Evolutionary conservation across 2,113 vertebrate genomes (phyloP), one percentile per base, ranked within the genome.

Genomic region (Istiophorus platypterus): DNA sequence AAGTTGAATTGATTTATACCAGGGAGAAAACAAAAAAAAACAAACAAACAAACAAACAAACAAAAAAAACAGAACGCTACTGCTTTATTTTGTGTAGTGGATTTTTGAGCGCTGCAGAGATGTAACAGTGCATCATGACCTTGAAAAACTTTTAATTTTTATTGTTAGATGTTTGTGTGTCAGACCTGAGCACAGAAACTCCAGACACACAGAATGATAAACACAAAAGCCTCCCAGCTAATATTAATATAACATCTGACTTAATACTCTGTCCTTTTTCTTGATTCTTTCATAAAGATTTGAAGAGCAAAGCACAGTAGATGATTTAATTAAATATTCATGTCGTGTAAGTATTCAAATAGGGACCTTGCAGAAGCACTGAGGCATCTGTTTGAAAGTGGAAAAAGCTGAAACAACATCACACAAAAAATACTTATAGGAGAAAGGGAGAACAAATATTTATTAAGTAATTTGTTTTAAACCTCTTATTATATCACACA

Each of bases 81-180:
- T 11, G 9, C 18, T 76, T 34, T 27, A 24, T 37, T 72, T 14
- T 66, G 42, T 20, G 49, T 61, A 3, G 29, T 12, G 56, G 51
- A 37, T 74, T 66, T 78, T 49, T 62, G 27, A 74, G 51, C 0
- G 15, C 68, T 62, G 52, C 58, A 75, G 58, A 61, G 74, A 79
- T 52, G 85, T 89, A 90, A 91, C 89, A 86, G 31, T 77, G 82
- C 58, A 29, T 84, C n/a, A 39, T 74, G 79, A 83, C 82, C 76
- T 56, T 24, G 20, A 68, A 65, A 7, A 49, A 72, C 11, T 74
- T 49, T 17, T 3, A 34, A 7, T 15, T 26, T 71, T 54, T 64
- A 76, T 57, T 45, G 17, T 76, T 63, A 31, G 42, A 10, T 58
- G 26, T 31, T 79, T 34, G 20, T 59, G 47, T 62, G 47, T 62